Evolutionary conservation across 2,113 vertebrate species (phyloP).

Genomic region (Gnathonemus longibarbis): DNA sequence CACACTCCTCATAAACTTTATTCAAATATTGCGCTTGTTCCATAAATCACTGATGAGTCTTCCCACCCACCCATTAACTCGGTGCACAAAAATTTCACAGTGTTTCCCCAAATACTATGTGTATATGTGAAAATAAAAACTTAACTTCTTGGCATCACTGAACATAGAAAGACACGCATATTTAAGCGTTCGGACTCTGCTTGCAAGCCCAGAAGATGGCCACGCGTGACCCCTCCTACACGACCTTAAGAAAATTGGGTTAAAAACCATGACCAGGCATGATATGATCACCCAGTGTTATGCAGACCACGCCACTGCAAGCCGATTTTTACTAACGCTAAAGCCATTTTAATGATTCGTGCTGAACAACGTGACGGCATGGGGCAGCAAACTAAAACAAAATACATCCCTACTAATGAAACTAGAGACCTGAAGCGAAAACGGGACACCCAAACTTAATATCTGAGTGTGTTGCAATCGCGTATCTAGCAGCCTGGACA

Average conservation of each 20-base stretch:
- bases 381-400: neutral
- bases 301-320: neutral
- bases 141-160: neutral
- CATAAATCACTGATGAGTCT: neutral
- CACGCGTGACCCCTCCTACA: conserved; percentile 40
- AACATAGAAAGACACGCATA: neutral
- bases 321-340: neutral
- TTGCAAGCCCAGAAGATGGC: neutral
- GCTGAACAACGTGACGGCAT: neutral
- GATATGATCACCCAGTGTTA: neutral
- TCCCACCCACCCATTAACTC: neutral
- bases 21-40: neutral
- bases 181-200: neutral
- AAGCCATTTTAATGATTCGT: neutral
- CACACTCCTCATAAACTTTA: neutral
- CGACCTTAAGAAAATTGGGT: neutral
- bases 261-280: neutral
- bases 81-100: neutral
- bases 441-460: neutral
- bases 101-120: neutral
- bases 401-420: neutral
- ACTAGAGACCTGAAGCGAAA: neutral
- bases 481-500: neutral
- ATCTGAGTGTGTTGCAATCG: neutral
- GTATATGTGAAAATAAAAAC: too few species aligned